phyloP scores from a whole-genome alignment of 1,140 invertebrate genomes.

The Temnothorax curvispinosus region DNA sequence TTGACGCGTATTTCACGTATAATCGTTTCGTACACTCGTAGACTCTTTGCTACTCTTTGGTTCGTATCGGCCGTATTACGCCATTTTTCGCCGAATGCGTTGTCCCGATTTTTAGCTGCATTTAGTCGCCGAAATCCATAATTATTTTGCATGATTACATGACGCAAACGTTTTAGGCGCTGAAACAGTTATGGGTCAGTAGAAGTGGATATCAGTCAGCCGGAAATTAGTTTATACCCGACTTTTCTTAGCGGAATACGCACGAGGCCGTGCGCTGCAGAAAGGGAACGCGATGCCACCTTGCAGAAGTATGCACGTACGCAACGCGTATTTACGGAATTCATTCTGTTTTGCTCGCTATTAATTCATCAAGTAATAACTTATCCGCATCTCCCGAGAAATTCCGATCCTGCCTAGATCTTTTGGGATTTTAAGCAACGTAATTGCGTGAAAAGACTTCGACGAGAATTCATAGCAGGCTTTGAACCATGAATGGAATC shows the following conservation, averaged over 20 bases:
- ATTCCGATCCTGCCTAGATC: not conserved
- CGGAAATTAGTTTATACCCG: slow-evolving; percentile 68
- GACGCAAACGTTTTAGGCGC: not conserved
- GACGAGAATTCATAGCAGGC: not conserved
- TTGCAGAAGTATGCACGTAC: not conserved
- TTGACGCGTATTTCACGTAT: not conserved
- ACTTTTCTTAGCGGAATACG: slow-evolving; percentile 43
- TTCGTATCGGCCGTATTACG: not conserved
- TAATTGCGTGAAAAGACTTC: slow-evolving; percentile 24
- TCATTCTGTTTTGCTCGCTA: not conserved
- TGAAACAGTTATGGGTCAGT: slow-evolving; percentile 71
- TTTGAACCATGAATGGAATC: not conserved
- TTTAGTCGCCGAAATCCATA: not conserved
- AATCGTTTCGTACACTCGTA: not conserved
- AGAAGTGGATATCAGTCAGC: slow-evolving; percentile 73
- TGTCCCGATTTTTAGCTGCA: not conserved
- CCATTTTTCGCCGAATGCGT: not conserved
- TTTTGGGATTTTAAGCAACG: slow-evolving; percentile 2
- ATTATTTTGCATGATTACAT: not conserved
- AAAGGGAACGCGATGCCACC: not conserved
- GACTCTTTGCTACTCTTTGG: not conserved
- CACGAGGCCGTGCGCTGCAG: not conserved
- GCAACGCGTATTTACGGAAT: not conserved
- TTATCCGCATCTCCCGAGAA: not conserved
- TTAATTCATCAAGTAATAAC: not conserved